phyloP scores from a whole-genome alignment of 2,113 vertebrate species.

The Anoura caudifer region DNA sequence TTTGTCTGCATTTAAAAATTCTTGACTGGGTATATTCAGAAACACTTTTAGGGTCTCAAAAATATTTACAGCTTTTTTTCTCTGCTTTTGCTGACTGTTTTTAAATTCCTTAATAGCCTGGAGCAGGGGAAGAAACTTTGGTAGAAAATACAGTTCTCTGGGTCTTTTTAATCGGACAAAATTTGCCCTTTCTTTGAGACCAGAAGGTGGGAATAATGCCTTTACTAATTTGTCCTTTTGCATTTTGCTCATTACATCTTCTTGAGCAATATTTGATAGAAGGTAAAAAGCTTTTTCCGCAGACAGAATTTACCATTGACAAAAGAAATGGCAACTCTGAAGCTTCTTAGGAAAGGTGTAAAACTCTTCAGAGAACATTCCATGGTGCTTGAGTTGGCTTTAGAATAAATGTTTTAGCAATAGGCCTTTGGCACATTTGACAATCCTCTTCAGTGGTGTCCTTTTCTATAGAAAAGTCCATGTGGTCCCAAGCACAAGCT shows the following conservation, averaged over 20 bases:
- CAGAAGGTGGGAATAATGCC: neutral
- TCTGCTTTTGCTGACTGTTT: neutral
- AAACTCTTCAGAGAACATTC: neutral
- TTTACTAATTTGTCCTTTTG: neutral
- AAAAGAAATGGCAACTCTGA: neutral
- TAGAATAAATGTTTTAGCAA: neutral
- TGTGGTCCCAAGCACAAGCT: fast-evolving
- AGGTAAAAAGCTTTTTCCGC: neutral
- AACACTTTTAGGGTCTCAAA: neutral
- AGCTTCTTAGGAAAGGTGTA: neutral
- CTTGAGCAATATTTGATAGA: neutral
- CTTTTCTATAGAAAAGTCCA: neutral
- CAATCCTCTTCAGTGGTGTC: neutral
- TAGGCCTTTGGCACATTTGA: neutral
- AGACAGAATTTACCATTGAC: neutral
- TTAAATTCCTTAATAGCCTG: neutral
- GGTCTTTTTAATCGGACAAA: neutral
- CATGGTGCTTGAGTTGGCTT: neutral
- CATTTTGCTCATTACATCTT: neutral
- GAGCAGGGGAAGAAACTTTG: neutral
- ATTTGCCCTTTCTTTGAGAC: neutral
- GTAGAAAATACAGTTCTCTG: neutral
- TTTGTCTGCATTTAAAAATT: neutral
- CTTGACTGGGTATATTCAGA: neutral
- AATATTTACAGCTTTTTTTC: slow-evolving; percentile 6